These are phyloP conservation scores for Premnoplex brunnescens DNA, from an alignment of 2,797 vertebrate genomes.

Conservation along the genomic window DNA sequence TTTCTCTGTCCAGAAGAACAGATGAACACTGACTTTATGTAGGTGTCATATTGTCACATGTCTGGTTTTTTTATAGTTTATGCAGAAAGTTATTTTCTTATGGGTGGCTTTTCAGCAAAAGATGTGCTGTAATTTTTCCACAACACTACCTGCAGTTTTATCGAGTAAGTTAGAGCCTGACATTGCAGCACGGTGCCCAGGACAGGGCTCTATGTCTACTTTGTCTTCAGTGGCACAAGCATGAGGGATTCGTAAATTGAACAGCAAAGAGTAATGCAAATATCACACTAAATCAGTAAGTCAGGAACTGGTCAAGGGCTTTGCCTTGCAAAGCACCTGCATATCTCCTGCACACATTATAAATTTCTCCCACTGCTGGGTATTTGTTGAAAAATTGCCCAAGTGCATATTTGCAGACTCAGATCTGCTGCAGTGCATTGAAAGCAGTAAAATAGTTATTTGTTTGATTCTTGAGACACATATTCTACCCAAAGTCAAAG, in stretches of 20 bases:
- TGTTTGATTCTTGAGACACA: not conserved
- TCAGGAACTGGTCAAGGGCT: not conserved
- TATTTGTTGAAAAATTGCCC: not conserved
- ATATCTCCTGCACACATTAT: not conserved
- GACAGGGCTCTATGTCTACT: accelerated
- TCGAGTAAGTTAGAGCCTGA: not conserved
- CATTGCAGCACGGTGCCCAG: not conserved
- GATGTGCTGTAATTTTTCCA: not conserved
- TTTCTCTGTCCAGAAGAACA: not conserved
- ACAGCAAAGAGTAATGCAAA: not conserved
- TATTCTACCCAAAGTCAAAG: not conserved
- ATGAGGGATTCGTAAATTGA: not conserved
- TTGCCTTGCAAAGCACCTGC: not conserved
- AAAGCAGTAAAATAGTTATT: not conserved
- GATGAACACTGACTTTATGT: not conserved
- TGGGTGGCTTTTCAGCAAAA: not conserved
- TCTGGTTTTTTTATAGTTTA: not conserved
- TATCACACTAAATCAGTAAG: not conserved
- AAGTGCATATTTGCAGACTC: not conserved
- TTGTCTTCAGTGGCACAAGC: not conserved
- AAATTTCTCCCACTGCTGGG: not conserved
- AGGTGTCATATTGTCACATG: not conserved
- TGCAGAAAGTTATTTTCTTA: not conserved
- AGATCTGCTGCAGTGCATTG: not conserved
- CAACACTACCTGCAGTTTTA: not conserved